Base-by-base conservation (phyloP, 2,888 invertebrate species). In the Leucozona laternaria region DNA sequence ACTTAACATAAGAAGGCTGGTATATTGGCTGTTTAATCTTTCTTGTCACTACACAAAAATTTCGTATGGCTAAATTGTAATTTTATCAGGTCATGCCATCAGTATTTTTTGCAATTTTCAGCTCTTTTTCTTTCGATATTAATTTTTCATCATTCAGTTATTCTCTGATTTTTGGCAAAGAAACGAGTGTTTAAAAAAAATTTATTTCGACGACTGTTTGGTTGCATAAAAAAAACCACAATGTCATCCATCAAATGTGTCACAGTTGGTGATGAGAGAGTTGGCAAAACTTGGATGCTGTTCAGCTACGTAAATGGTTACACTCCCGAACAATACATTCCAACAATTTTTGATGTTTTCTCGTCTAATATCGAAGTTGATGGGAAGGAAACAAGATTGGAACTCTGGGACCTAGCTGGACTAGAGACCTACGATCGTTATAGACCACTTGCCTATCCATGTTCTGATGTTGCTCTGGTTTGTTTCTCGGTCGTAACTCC, bases 261-360 rank as follows among this genome's bases (percentile, higher is more conserved):
- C 0, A 3, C 10, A 3, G 11, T 57, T 8, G 57, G 57, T 57
- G 57, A 57, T n/a, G 55, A n/a, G 0, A 8, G 7, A 28, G 28
- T n/a, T 43, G 92, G 92, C 88, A 92, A 92, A 88, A 92, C 92
- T 60, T 92, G 92, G 88, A 90, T 92, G 68, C 89, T 92, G 88
- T 91, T 92, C 90, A 91, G 91, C 88, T 92, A 92, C 70, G 91
- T 10, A 91, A n/a, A 91, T 91, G 58, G 91, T 92, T 88, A 91
- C 91, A 88, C 91, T 92, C 60, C 92, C 22, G 91, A 91, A 37
- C 92, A 92, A 75, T 92, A 92, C 60, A 92, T 92, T 68, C 92
- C 92, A 55, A 92, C 92, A 1, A 91, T 92, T 11, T 91, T 92
- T 78, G 92, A 40, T 4, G 15, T 5, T 40, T 40, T 15, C 15